Base-by-base conservation (phyloP, 2,797 vertebrate species). In the Diplodus puntazzo region DNA sequence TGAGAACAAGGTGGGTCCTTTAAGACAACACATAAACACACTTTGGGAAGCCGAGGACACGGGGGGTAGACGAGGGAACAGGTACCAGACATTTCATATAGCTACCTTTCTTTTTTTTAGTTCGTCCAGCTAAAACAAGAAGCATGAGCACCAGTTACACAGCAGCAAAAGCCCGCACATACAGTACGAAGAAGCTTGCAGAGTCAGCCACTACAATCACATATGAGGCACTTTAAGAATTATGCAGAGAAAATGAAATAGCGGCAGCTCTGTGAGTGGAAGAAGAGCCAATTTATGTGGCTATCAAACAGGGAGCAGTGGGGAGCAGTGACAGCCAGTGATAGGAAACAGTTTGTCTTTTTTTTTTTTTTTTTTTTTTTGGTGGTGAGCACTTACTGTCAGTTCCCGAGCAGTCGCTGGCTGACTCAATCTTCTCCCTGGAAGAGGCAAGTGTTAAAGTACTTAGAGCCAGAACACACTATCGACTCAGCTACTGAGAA, bases 401-500 rank as follows among this genome's bases (percentile, higher is more conserved):
- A 52, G 95, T 95, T 77, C 92, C 97, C 1, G 97, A 98, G 92
- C 97, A 96, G 43, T 97, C 97, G 1, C 97, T 98, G 83, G 96
- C 95, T 39, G 96, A 94, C 92, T 99, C 98, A 1, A 96, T 96
- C 93, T 98, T 99, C 93, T 99, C 98, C 1, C 98, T 99, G 96
- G 54, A 89, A 79, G 79, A 92, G 75, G 87, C 54, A 80, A 87
- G 75, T 27, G 79, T 85, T 82, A 75, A 81, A 86, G 64, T 46
- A 79, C 73, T 80, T 63, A 80, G 1, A 84, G 79, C 63, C 73
- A 75, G 65, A 80, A 79, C 61, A 84, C 71, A 80, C 69, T 52
- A 74, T 78, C 57, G 48, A 78, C 77, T 76, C 4, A 75, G 77
- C 65, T 4, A 20, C 74, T 53, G 58, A 77, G 69, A 58, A 50